phyloP scores from a whole-genome alignment of 2,797 vertebrate species.

The Microctenopoma steveboyesi region DNA sequence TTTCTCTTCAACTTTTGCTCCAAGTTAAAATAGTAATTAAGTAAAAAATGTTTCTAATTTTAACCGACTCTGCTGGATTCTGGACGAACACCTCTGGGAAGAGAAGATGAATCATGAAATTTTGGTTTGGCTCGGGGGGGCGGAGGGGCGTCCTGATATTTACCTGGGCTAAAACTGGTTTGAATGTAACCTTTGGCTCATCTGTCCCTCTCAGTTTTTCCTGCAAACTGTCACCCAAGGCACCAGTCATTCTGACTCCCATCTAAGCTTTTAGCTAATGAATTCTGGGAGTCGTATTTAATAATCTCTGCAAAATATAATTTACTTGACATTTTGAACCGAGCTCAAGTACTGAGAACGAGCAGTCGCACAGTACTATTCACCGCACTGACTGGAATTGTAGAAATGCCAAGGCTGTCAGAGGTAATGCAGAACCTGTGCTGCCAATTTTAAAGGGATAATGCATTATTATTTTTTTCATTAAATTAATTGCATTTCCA shows the following conservation, averaged over 20 bases:
- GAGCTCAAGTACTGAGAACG: constrained; percentile 23
- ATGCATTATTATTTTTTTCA: constrained; percentile 9
- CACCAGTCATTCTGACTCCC: constrained; percentile 10
- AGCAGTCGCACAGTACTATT: constrained; percentile 26
- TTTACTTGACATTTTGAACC: constrained; percentile 50
- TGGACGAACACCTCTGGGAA: constrained; percentile 19
- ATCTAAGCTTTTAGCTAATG: constrained; percentile 43
- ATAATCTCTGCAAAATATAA: constrained; percentile 35
- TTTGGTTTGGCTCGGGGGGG: constrained; percentile 45
- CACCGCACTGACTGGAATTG: constrained; percentile 21
- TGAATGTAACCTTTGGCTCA: constrained; percentile 22
- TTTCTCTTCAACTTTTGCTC: constrained; percentile 17
- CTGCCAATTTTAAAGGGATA: constrained; percentile 46
- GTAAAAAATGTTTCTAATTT: constrained; percentile 39
- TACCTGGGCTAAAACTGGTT: constrained; percentile 5
- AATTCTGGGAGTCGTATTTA: constrained; percentile 30
- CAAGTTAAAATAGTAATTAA: constrained; percentile 56
- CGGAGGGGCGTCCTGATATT: not conserved
- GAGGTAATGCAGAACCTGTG: constrained; percentile 17
- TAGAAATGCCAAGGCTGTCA: constrained; percentile 31
- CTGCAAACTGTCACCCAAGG: constrained; percentile 6
- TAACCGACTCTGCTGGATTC: not conserved
- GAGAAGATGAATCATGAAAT: constrained; percentile 28
- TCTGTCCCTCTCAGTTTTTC: constrained; percentile 14
- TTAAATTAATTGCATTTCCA: constrained; percentile 44